A percentile compares a stretch with the other conserved stretches of the same genome.
phyloP scores from a whole-genome alignment of 1,140 invertebrate genomes.

The Drosophila novamexicana region DNA sequence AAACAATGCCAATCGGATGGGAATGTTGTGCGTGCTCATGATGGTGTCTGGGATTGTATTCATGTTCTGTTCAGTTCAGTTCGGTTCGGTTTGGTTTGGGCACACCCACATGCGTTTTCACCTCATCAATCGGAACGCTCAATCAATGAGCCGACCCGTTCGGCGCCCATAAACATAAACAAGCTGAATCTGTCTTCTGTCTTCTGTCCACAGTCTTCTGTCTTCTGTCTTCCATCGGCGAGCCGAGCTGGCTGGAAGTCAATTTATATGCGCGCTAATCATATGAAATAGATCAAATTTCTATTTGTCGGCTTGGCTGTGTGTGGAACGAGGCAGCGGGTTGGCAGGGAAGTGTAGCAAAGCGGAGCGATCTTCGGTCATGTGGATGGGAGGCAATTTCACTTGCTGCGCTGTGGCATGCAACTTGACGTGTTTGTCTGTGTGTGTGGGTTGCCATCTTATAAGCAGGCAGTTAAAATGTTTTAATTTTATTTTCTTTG shows the following conservation, averaged over 20 bases:
- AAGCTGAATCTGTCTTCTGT: conserved; percentile 1
- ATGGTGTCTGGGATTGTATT: conserved; percentile 2
- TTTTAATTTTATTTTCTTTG: conserved; percentile 72
- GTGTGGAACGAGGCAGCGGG: conserved; percentile 7
- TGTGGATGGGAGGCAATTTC: conserved; percentile 59
- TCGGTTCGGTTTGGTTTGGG: background rate
- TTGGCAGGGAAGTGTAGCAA: conserved; percentile 10
- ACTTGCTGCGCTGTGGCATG: conserved; percentile 51
- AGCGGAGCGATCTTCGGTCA: conserved; percentile 38
- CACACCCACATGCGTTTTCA: conserved; percentile 73
- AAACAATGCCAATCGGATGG: conserved; percentile 1
- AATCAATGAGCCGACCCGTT: conserved; percentile 54
- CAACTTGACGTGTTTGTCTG: conserved; percentile 20
- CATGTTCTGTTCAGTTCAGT: background rate
- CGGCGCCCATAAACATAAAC: conserved; percentile 2
- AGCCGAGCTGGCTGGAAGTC: conserved; percentile 36
- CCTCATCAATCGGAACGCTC: conserved; percentile 61
- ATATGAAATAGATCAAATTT: conserved; percentile 80
- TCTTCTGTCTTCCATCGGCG: conserved; percentile 5
- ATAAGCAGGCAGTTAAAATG: conserved; percentile 56
- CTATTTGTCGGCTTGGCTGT: conserved; percentile 46
- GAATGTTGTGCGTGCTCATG: conserved; percentile 1
- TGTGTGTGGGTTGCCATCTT: conserved; percentile 45
- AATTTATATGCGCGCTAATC: conserved; percentile 77
- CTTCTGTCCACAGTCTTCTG: background rate